A percentile compares a stretch with the other conserved stretches of the same genome.
phyloP scores from a whole-genome alignment of 2,113 vertebrate species.

The Ammodytes marinus region DNA sequence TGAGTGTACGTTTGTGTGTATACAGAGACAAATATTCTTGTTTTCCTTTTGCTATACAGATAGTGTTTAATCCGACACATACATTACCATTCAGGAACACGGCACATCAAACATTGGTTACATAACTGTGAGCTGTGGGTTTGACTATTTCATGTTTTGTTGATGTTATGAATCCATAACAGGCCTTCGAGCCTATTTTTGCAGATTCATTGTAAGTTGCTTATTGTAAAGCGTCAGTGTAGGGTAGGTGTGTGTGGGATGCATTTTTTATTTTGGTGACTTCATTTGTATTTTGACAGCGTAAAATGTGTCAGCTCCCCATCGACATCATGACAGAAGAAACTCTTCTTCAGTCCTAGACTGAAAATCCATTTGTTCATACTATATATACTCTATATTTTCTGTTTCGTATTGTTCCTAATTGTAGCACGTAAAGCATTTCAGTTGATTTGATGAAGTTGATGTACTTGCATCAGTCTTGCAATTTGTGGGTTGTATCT shows the following conservation, averaged over 20 bases:
- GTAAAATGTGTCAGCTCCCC: not conserved
- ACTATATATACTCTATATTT: too few relatives aligned
- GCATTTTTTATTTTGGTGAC: not conserved
- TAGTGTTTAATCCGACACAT: conserved; percentile 14
- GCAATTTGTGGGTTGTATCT: too few relatives aligned
- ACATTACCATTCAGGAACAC: conserved; percentile 19
- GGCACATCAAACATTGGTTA: conserved; percentile 22
- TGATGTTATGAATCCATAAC: not conserved
- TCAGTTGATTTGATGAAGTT: too few relatives aligned
- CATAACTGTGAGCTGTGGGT: conserved; percentile 7
- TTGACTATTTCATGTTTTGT: conserved; percentile 10
- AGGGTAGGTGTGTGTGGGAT: conserved; percentile 18
- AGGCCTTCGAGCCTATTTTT: not conserved
- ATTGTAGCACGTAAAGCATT: too few relatives aligned
- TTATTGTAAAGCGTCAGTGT: conserved; percentile 1
- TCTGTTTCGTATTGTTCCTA: too few relatives aligned
- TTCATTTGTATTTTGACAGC: conserved; percentile 1
- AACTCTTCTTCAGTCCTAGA: too few relatives aligned
- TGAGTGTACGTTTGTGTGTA: not conserved
- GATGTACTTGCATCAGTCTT: too few relatives aligned
- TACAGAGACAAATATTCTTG: not conserved
- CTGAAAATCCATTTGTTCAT: too few relatives aligned
- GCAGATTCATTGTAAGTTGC: not conserved
- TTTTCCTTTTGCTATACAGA: not conserved
- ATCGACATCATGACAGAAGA: too few relatives aligned